phyloP scores from a whole-genome alignment of 1,140 invertebrate genomes.

The Dreissena polymorpha region DNA sequence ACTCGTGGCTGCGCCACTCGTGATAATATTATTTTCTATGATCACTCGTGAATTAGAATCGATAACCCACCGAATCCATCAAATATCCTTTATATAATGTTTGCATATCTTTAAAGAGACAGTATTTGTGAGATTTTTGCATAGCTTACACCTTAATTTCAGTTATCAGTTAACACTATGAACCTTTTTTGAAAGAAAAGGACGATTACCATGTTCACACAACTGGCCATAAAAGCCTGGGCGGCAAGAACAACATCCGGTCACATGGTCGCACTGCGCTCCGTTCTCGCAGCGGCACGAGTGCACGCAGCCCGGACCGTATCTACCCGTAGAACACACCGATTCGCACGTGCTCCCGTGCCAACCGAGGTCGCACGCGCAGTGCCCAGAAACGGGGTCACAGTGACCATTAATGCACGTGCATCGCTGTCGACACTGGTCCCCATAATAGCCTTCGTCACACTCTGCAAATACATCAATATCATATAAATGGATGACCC shows the following conservation, averaged over 20 bases:
- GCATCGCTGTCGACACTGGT: constrained; percentile 89
- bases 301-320: constrained; percentile 84
- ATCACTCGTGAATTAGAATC: too few species aligned
- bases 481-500: too few species aligned
- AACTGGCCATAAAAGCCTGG: constrained; percentile 79
- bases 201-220: constrained; percentile 74
- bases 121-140: too few species aligned
- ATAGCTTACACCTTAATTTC: too few species aligned
- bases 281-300: constrained; percentile 88
- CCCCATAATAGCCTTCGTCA: constrained; percentile 86
- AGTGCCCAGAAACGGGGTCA: constrained; percentile 88
- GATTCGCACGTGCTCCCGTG: constrained; percentile 86
- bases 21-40: too few species aligned
- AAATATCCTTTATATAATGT: too few species aligned
- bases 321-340: constrained; percentile 77
- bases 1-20: too few species aligned
- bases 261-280: constrained; percentile 75
- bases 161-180: too few species aligned
- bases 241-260: constrained; percentile 80
- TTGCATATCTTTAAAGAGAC: too few species aligned
- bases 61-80: too few species aligned
- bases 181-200: not conserved
- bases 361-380: constrained; percentile 90
- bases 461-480: constrained; percentile 81
- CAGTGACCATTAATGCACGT: constrained; percentile 91